Percentiles rank a stretch among this genome's conserved stretches.
These are phyloP conservation scores for Tiliacea citrago DNA, from an alignment of 2,888 invertebrate species.

Conservation along the genomic window DNA sequence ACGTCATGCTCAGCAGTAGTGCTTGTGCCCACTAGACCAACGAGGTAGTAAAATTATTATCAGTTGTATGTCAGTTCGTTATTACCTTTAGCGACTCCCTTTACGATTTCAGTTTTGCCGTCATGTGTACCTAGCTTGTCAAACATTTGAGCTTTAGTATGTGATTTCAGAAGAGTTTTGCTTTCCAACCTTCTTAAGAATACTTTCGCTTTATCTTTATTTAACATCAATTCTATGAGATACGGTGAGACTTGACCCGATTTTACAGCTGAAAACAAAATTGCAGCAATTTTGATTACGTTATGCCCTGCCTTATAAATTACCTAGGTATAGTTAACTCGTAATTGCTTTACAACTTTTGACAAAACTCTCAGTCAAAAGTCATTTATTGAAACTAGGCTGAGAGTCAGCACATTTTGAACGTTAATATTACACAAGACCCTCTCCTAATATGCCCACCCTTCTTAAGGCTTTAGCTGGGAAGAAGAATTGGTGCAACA, in stretches of 20 bases:
- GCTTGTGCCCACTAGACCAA: no score
- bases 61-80: not conserved
- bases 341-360: not conserved
- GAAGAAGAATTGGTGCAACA: no score
- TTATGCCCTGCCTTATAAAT: not conserved
- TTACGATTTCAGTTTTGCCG: constrained; percentile 24
- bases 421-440: no score
- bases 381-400: no score
- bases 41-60: no score
- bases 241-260: constrained; percentile 41
- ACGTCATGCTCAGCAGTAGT: no score
- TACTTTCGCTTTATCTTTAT: constrained; percentile 26
- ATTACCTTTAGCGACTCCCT: constrained; percentile 32
- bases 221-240: constrained; percentile 41
- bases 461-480: no score
- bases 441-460: no score
- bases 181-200: constrained; percentile 24
- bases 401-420: no score
- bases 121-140: constrained; percentile 1
- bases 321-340: not conserved
- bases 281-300: not conserved
- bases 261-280: constrained; percentile 41
- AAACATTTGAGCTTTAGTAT: constrained; percentile 10
- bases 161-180: not conserved
- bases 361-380: not conserved